phyloP scores from a whole-genome alignment of 1,140 invertebrate genomes.

The Trichoplusia ni region DNA sequence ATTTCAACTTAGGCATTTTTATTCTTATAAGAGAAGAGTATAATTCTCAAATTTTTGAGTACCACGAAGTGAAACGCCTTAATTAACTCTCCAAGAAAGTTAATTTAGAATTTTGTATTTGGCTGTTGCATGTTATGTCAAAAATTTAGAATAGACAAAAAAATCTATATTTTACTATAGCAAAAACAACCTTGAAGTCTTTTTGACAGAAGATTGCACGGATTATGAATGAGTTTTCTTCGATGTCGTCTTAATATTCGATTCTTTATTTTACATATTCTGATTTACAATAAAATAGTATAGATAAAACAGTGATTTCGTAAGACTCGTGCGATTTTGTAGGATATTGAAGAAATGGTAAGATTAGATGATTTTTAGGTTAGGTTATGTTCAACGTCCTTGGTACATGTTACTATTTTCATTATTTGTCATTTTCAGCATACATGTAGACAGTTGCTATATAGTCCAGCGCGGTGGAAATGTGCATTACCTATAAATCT shows the following conservation, averaged over 20 bases:
- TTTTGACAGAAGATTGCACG: conserved; percentile 51
- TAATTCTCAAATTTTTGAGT: too few relatives aligned
- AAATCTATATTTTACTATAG: conserved; percentile 1
- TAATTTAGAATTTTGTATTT: neutral
- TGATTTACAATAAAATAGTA: conserved; percentile 33
- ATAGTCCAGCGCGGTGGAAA: conserved; percentile 73
- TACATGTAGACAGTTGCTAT: conserved; percentile 70
- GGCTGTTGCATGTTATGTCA: neutral
- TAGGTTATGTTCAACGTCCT: conserved; percentile 61
- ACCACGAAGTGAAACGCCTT: too few relatives aligned
- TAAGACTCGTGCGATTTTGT: conserved; percentile 28
- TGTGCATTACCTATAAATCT: conserved; percentile 60
- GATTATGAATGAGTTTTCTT: conserved; percentile 51
- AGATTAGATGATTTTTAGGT: conserved; percentile 29
- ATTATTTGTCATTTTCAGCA: conserved; percentile 59
- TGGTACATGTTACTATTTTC: conserved; percentile 36
- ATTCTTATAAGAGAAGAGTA: too few relatives aligned
- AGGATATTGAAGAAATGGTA: conserved; percentile 48
- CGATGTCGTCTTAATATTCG: conserved; percentile 45
- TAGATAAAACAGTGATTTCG: neutral
- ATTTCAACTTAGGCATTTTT: too few relatives aligned
- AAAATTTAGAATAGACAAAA: neutral
- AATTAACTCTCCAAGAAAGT: too few relatives aligned
- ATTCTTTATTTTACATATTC: conserved; percentile 29
- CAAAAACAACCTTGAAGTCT: conserved; percentile 23